Base-by-base conservation (phyloP, 2,797 vertebrate species). In the Amniataba percoides region DNA sequence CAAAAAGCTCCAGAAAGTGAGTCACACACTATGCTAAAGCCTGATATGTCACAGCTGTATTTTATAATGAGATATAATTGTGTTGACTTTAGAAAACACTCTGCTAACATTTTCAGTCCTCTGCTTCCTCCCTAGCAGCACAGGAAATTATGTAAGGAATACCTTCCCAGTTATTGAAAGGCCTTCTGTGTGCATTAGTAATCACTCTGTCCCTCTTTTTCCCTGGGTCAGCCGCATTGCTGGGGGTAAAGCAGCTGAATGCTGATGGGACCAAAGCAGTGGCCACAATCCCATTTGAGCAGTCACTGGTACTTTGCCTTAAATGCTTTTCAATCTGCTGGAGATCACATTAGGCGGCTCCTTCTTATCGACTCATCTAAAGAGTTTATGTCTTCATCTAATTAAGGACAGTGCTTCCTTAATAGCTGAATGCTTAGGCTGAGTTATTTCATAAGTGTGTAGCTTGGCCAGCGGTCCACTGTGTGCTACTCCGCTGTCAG, bases 301-400 rank as follows among this genome's bases (percentile, higher is more conserved):
- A 89, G 90, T 88, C 87, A 88, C 88, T 89, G 86, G 81, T 92
- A 63, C 88, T 91, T 91, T 87, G 81, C 81, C 83, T 93, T 94
- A 92, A 94, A 92, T 91, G 92, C 88, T 92, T 94, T 94, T 93
- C 91, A 92, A 93, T 93, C 93, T 92, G 88, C 89, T 88, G 75
- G 52, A 88, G 88, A 93, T 94, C 87, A 89, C 91, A 92, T 94
- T 93, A 94, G 90, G 78, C 71, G 66, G 79, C 89, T 88, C 76
- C 80, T 85, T 92, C 91, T 94, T 93, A 94, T 93, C 88, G 91
- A 94, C 93, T 91, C 88, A 92, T 93, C 91, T 83, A 89, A 90
- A 89, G 91, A 91, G 89, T 93, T 90, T 91, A 91, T 89, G 89
- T 91, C 89, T 88, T 91, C 88, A 93, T 92, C 90, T 90, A 89